phyloP scores from a whole-genome alignment of 2,797 vertebrate genomes.

The Coilia nasus region DNA sequence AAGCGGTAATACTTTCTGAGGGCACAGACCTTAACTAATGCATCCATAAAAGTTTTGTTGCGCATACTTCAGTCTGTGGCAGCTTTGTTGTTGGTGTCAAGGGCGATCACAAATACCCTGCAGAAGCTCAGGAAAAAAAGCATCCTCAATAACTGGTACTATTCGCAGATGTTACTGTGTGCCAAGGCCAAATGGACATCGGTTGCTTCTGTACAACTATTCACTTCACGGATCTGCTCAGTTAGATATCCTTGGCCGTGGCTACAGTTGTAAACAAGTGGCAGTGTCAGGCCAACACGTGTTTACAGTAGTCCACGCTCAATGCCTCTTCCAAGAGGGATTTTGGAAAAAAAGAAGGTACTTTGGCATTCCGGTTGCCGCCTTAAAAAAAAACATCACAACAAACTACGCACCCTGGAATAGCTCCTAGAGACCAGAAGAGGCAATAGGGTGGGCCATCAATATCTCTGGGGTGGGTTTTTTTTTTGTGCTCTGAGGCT shows the following conservation, averaged over 20 bases:
- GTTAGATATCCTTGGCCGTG: background rate
- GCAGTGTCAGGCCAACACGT: background rate
- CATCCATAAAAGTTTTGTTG: slow-evolving; percentile 16
- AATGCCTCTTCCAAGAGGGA: background rate
- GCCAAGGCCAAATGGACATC: background rate
- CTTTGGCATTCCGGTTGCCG: background rate
- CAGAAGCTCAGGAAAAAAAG: background rate
- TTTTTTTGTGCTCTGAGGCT: background rate
- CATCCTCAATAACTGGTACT: background rate
- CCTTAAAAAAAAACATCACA: background rate
- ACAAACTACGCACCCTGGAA: background rate
- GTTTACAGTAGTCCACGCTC: background rate
- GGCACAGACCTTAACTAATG: background rate
- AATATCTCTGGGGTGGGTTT: background rate
- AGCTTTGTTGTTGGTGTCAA: background rate
- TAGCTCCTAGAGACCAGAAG: background rate
- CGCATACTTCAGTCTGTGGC: background rate
- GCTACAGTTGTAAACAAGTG: background rate
- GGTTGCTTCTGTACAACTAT: background rate
- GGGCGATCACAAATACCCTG: background rate
- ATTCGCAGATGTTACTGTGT: background rate
- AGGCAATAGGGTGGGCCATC: background rate
- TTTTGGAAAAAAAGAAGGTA: background rate
- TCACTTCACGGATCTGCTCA: background rate
- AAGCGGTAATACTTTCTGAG: background rate